Base-by-base conservation (phyloP, 2,797 vertebrate species). In the Falco berigora region DNA sequence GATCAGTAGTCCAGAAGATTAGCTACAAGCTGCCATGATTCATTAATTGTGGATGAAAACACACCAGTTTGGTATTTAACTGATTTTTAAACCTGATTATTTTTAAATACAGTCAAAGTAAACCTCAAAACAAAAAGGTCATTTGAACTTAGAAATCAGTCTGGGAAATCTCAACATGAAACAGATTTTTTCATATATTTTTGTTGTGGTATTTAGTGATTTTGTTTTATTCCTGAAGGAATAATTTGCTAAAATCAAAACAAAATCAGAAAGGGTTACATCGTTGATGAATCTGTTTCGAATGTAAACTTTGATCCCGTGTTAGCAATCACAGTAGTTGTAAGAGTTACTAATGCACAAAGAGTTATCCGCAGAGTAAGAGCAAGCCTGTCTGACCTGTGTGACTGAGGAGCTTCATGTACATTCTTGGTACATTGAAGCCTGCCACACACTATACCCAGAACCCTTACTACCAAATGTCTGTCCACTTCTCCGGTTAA, bases 331-430 rank as follows among this genome's bases (percentile, higher is more conserved):
- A 42, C 9, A 18, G 23, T 56, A 63, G 4, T 19, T 75, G 5
- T 68, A 46, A 55, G 12, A 56, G 18, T 72, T 58, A 49, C 24
- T 50, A 81, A 58, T 16, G 25, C 36, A 52, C 15, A 30, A n/a
- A 50, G n/a, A 28, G 34, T 50, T 86, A 24, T 24, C 6, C 2
- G 15, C 27, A 10, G 18, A 76, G n/a, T 62, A 72, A 44, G 6
- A 55, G 4, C 42, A 78, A 68, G 12, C 50, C 6, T 74, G 12
- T 63, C 50, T 42, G 56, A 63, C 25, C 27, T 49, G 17, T 12
- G 32, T 55, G 22, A 44, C 53, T 32, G 10, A 59, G 40, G 9
- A 47, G 6, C 9, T 66, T 76, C 23, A 36, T 0, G 0, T 19
- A n/a, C 12, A 49, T 6, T 5, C 6, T 50, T 74, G 14, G 25